Conservation (phyloP, 1,140 invertebrate species). For the Hylaeus volcanicus region DNA sequence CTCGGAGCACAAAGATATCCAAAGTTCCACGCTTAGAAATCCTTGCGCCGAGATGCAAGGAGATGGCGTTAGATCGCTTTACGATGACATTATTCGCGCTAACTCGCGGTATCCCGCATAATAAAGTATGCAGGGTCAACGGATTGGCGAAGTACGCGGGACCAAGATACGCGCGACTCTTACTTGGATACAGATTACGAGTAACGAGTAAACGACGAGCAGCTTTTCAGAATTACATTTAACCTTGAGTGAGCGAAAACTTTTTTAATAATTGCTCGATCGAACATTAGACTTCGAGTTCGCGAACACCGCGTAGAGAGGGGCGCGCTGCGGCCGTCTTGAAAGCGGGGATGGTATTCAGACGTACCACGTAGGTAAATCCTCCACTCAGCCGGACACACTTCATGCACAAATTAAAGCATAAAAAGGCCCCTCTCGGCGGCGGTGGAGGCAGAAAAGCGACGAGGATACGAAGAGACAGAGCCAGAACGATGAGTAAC, state of each 20-base stretch:
- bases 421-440: constrained; percentile 65
- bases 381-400: constrained; percentile 63
- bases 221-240: too few relatives aligned
- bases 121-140: constrained; percentile 73
- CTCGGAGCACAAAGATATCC: constrained; percentile 7
- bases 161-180: too few relatives aligned
- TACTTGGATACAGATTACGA: too few relatives aligned
- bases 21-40: constrained; percentile 24
- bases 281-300: background rate
- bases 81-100: constrained; percentile 76
- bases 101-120: constrained; percentile 69
- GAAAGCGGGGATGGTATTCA: constrained; percentile 25
- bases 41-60: constrained; percentile 44
- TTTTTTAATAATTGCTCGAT: background rate
- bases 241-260: too few relatives aligned
- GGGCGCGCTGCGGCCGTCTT: background rate
- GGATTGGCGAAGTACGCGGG: constrained; percentile 46
- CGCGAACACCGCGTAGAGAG: constrained; percentile 22
- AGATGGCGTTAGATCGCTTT: constrained; percentile 71
- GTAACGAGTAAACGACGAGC: too few relatives aligned
- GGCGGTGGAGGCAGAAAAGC: constrained; percentile 38
- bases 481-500: constrained; percentile 52
- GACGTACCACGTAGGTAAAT: constrained; percentile 56
- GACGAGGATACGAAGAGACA: constrained; percentile 43
- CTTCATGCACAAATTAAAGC: constrained; percentile 71